Evolutionary conservation across 2,888 invertebrate genomes (phyloP), one percentile per base, ranked within the genome.

Genomic region (Acanthopleura granulata): DNA sequence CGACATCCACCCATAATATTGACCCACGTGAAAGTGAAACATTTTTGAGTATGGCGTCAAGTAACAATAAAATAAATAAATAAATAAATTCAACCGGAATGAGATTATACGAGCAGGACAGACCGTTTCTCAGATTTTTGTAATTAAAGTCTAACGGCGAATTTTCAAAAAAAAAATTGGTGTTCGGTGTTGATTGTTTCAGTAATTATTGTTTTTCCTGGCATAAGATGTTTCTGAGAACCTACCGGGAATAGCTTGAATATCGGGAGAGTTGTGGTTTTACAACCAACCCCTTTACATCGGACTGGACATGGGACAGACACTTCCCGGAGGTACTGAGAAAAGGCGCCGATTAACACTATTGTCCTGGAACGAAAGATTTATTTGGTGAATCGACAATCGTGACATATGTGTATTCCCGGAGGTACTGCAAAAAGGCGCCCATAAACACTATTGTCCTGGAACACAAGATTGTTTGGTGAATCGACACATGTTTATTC

Each of bases 401-500:
- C 9, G 3, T 40, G 40, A 40, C 40, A 9, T 9, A 40, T 40
- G 9, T 40, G 3, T 40, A 40, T 74, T 94, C 93, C 0, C 93
- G 92, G 92, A 95, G 92, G 83, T 95, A 93, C 90, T 96, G 95
- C 0, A 95, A 96, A 89, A 95, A 95, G 73, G 95, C 87, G 0
- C 95, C 94, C 84, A 96, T 91, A 91, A 96, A 92, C 0, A 93
- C 91, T 76, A 95, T 94, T 0, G 95, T 96, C 80, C 94, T 94
- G 91, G 25, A 91, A 89, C 70, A n/a, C 51, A 62, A 75, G 25
- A 73, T 40, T 9, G 40, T 6, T 40, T 40, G 40, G 40, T 40
- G 3, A 40, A 40, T 9, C 9, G n/a, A n/a, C n/a, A n/a, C n/a
- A n/a, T n/a, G n/a, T n/a, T n/a, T n/a, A n/a, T n/a, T n/a, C n/a